phyloP scores from a whole-genome alignment of 2,113 vertebrate genomes.

The Chinchilla lanigera region DNA sequence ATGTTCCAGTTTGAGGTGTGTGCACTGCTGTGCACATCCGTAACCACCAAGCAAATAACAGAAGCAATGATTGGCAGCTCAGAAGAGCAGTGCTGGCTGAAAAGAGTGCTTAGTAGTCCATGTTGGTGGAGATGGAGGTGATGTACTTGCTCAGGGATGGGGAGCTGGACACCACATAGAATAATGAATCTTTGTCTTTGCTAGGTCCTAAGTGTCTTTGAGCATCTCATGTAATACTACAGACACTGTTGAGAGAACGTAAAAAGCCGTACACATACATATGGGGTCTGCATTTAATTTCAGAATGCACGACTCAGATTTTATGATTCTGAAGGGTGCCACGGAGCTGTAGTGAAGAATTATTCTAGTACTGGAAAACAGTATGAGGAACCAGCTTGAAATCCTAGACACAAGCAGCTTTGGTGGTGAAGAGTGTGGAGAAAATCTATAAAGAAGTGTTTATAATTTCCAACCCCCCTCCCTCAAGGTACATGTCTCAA shows the following conservation, averaged over 20 bases:
- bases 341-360: background rate
- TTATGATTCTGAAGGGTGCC: background rate
- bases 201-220: background rate
- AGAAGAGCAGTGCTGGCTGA: background rate
- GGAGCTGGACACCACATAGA: background rate
- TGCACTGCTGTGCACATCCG: background rate
- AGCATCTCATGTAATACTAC: background rate
- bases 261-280: background rate
- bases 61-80: background rate
- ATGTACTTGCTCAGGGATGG: background rate
- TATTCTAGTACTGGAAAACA: background rate
- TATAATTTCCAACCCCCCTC: background rate
- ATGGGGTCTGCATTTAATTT: background rate
- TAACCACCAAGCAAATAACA: background rate
- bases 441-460: background rate
- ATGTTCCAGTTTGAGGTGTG: background rate
- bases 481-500: background rate
- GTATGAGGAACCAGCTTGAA: background rate
- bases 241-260: background rate
- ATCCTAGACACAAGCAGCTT: background rate
- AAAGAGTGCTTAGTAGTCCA: background rate
- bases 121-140: background rate
- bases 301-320: background rate
- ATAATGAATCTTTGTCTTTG: background rate
- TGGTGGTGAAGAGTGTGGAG: background rate